phyloP scores from a whole-genome alignment of 1,140 invertebrate genomes.

The Cydia pomonella region DNA sequence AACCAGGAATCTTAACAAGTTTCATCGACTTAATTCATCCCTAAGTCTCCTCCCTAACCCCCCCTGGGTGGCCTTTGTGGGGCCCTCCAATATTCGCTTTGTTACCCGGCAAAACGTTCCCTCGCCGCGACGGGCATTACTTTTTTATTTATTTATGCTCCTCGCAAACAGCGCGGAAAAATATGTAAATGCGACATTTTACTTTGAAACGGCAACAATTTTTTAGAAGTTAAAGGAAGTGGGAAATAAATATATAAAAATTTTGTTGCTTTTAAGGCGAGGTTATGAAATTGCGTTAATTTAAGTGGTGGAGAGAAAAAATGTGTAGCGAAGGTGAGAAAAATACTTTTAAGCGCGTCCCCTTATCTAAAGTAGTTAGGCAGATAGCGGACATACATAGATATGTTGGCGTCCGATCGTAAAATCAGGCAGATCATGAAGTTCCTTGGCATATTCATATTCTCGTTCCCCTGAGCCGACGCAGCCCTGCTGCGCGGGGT shows the following conservation, averaged over 20 bases:
- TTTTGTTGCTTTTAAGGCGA: background rate
- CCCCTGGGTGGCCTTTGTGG: slow-evolving; percentile 71
- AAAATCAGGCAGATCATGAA: too few species aligned
- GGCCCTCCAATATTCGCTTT: slow-evolving; percentile 78
- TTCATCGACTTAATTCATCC: slow-evolving; percentile 44
- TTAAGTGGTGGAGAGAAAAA: background rate
- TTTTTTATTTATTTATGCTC: slow-evolving; percentile 46
- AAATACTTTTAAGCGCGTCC: too few species aligned
- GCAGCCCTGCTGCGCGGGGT: too few species aligned
- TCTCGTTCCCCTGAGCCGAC: too few species aligned
- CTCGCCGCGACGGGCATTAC: slow-evolving; percentile 54
- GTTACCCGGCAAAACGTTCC: slow-evolving; percentile 74
- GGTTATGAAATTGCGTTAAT: background rate
- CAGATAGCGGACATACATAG: too few species aligned
- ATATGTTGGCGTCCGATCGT: too few species aligned
- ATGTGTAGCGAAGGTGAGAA: background rate
- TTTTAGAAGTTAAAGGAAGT: slow-evolving; percentile 7
- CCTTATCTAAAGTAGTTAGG: too few species aligned
- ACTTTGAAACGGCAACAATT: slow-evolving; percentile 22
- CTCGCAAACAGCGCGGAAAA: slow-evolving; percentile 40
- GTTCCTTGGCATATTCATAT: too few species aligned
- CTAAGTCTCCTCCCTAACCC: slow-evolving; percentile 45
- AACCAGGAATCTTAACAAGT: slow-evolving; percentile 32
- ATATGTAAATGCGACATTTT: slow-evolving; percentile 20
- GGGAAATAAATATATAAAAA: background rate